Evolutionary conservation across 1,140 invertebrate genomes (phyloP).

Genomic region (Artemia franciscana): DNA sequence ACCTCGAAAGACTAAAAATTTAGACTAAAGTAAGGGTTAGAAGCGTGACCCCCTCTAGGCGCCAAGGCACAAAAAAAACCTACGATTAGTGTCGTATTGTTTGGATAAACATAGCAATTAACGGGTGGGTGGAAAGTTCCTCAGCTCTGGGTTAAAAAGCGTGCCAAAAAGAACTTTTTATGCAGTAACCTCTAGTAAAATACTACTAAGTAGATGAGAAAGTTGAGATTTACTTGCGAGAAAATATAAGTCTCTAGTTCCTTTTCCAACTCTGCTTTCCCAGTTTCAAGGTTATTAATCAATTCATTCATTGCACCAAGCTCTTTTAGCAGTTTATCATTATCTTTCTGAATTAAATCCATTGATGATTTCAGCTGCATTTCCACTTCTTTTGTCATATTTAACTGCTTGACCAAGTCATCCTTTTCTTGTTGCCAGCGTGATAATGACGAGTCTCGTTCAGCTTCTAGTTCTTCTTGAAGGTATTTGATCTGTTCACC

Average conservation of each 20-base stretch:
- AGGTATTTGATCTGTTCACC: conserved; percentile 42
- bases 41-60: too few relatives aligned
- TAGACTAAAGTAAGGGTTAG: too few relatives aligned
- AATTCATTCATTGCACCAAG: background rate
- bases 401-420: background rate
- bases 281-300: background rate
- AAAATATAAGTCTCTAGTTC: conserved; percentile 22
- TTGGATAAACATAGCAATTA: too few relatives aligned
- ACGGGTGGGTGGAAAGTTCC: too few relatives aligned
- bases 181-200: too few relatives aligned
- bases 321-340: conserved; percentile 9
- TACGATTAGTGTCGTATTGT: too few relatives aligned
- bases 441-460: conserved; percentile 36
- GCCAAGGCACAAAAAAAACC: too few relatives aligned
- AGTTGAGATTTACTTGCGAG: background rate
- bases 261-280: conserved; percentile 28
- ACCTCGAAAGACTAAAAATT: too few relatives aligned
- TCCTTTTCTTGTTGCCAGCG: background rate
- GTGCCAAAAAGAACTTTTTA: too few relatives aligned
- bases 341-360: conserved; percentile 11
- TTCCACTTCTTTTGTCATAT: background rate
- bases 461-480: conserved; percentile 33
- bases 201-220: too few relatives aligned
- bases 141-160: too few relatives aligned
- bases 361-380: conserved; percentile 8